These are phyloP conservation scores for Lordiphosa fenestrarum DNA, from an alignment of 2,888 invertebrate genomes.

Conservation along the genomic window DNA sequence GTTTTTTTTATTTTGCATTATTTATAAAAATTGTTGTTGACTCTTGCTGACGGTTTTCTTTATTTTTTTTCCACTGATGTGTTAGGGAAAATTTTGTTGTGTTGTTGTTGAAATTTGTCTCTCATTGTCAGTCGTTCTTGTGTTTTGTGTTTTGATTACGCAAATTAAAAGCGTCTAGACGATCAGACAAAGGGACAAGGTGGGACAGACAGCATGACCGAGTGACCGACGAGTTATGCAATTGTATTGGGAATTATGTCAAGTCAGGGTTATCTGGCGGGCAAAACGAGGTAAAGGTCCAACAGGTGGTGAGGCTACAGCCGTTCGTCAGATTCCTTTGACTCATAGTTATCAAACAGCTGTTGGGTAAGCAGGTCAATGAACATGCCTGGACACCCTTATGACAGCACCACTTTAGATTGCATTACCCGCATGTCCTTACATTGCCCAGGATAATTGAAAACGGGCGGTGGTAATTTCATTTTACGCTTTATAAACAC, in stretches of 20 bases:
- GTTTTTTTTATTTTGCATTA: constrained; percentile 48
- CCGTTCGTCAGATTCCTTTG: too few species aligned
- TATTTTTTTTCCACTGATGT: constrained; percentile 30
- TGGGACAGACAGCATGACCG: constrained; percentile 34
- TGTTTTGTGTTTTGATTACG: constrained; percentile 66
- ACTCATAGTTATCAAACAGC: too few species aligned
- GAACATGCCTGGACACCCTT: constrained; percentile 30
- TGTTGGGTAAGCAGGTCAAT: constrained; percentile 43
- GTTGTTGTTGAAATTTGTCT: constrained; percentile 25
- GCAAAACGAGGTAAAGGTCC: too few species aligned
- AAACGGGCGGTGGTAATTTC: constrained; percentile 71
- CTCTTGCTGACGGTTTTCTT: constrained; percentile 46
- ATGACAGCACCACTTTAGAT: not conserved
- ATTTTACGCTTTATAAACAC: constrained; percentile 70
- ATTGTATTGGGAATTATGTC: constrained; percentile 44
- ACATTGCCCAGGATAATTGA: constrained; percentile 54
- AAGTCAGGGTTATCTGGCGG: constrained; percentile 7
- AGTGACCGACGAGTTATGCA: constrained; percentile 42
- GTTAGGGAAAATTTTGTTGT: constrained; percentile 38
- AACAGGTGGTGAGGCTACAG: too few species aligned
- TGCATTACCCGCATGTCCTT: not conserved
- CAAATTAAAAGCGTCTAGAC: constrained; percentile 73
- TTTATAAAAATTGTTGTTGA: constrained; percentile 50
- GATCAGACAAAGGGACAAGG: constrained; percentile 37
- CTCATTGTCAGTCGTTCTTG: constrained; percentile 37